phyloP scores from a whole-genome alignment of 2,888 invertebrate species.

The Synanthedon vespiformis region DNA sequence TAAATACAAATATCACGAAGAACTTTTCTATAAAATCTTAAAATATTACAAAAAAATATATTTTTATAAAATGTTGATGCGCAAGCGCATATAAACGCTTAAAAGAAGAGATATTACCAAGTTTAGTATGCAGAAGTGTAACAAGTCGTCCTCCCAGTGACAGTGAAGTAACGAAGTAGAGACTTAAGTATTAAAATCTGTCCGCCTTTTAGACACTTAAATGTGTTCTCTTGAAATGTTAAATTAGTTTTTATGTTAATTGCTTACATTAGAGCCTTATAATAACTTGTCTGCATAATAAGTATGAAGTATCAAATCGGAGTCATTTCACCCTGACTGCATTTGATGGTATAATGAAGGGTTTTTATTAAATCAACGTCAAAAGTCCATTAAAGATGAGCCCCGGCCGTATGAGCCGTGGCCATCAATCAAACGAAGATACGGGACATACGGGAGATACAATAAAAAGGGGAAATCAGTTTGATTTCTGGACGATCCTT shows the following conservation, averaged over 20 bases:
- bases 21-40: no score
- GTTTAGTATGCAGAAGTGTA: no score
- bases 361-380: slow-evolving; percentile 70
- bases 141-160: no score
- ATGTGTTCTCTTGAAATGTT: background rate
- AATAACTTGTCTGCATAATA: slow-evolving; percentile 20
- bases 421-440: slow-evolving; percentile 55
- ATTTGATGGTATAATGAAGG: slow-evolving; percentile 59
- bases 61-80: no score
- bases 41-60: no score
- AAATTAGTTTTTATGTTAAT: slow-evolving; percentile 11
- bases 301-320: slow-evolving; percentile 18
- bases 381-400: slow-evolving; percentile 58
- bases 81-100: no score
- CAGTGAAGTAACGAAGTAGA: no score
- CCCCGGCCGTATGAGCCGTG: slow-evolving; percentile 27
- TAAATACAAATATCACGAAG: no score
- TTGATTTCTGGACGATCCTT: slow-evolving; percentile 7
- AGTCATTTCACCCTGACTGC: slow-evolving; percentile 18
- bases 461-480: slow-evolving; percentile 14
- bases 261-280: slow-evolving; percentile 10
- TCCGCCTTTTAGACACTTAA: no score
- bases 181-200: no score
- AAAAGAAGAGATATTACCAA: no score
- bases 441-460: slow-evolving; percentile 28